Base-by-base conservation (phyloP, 2,888 invertebrate species). In the Ligdia adustata region DNA sequence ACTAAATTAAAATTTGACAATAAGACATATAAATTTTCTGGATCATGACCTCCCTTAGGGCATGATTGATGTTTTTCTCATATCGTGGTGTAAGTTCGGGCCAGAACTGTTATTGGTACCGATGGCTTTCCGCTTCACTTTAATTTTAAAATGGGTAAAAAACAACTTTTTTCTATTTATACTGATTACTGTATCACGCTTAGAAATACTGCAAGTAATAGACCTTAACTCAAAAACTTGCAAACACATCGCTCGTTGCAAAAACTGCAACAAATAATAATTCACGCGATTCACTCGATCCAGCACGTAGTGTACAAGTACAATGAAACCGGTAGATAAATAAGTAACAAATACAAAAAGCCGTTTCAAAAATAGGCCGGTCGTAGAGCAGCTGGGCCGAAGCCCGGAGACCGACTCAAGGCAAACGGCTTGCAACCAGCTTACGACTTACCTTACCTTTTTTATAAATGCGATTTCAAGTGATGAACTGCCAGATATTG, bases 291-390 rank as follows among this genome's bases (percentile, higher is more conserved):
- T 42, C 48, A 29, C 38, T 38, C 48, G 29, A 40, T 42, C 42
- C 49, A 18, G 47, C 35, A 32, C 31, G 41, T 42, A 42, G 33
- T 40, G 49, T 39, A 60, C 60, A 57, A 46, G 49, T 37, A 60
- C 60, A 60, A 82, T 81, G 75, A 66, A 78, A 75, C 77, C 74
- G 72, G 81, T 78, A 79, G 70, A 79, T 81, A 81, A 75, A 77
- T 75, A 22, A 22, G 7, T n/a, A 22, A n/a, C n/a, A 76, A 78
- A 71, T 72, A 69, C 69, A 82, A 82, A 82, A 82, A 80, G 77
- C 69, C 58, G 77, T 73, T 76, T 79, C 76, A 79, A 75, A 81
- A 83, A 80, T 80, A 79, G 69, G 77, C 75, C 80, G 73, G 72
- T 72, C 64, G 64, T 60, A 50, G 61, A 65, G 74, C 76, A 82